These are phyloP conservation scores for Tetanocera ferruginea DNA, from an alignment of 2,888 invertebrate genomes.

Conservation along the genomic window DNA sequence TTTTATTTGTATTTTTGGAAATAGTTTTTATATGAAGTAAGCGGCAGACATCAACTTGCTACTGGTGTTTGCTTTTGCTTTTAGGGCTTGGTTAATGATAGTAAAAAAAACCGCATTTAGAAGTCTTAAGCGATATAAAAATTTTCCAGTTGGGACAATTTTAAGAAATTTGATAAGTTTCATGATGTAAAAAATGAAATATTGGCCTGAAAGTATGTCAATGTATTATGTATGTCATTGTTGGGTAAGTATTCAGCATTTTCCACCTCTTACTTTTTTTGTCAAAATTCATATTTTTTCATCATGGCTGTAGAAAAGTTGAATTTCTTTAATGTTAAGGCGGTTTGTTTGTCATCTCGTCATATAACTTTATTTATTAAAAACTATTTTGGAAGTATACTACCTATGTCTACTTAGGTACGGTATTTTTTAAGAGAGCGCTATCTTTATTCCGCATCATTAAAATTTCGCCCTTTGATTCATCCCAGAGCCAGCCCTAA, in stretches of 20 bases:
- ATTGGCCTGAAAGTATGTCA: not conserved
- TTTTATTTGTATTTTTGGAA: conserved; percentile 5
- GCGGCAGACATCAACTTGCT: not conserved
- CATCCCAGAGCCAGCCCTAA: no score
- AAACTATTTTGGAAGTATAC: no score
- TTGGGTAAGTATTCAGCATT: not conserved
- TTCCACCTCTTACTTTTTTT: no score
- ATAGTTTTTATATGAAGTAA: conserved; percentile 17
- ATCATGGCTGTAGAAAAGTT: no score
- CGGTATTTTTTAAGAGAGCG: no score
- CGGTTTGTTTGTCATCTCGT: no score
- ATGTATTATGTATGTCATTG: not conserved
- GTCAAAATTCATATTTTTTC: no score
- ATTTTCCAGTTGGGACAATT: not conserved
- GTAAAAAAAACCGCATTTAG: not conserved
- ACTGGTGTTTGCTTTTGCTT: not conserved
- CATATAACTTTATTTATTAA: no score
- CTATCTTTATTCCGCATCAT: no score
- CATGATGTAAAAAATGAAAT: not conserved
- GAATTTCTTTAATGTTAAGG: no score
- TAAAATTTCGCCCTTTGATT: no score
- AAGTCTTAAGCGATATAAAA: not conserved
- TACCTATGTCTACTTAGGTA: no score
- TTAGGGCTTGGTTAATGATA: not conserved
- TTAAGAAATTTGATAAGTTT: not conserved